Conservation (phyloP, 37 sponge, comb jelly and placozoan species). For the Diacarnus erythraeanus region DNA sequence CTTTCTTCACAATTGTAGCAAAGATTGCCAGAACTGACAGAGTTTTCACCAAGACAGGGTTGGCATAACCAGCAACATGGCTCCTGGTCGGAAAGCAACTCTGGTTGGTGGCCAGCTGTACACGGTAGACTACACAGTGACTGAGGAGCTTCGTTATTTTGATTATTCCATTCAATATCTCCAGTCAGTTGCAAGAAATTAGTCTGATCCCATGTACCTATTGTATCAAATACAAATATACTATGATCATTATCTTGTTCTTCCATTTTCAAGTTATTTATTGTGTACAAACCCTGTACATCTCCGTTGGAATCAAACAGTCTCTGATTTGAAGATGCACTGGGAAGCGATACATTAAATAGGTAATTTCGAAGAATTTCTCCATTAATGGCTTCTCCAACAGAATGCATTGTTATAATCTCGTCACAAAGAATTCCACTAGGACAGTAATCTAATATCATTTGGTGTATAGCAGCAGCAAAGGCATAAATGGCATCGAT, state of each 20-base stretch:
- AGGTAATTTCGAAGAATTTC: conserved; percentile 30
- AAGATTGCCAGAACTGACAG: conserved; percentile 13
- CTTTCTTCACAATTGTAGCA: conserved; percentile 52
- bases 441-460: conserved; percentile 30
- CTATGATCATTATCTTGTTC: not conserved
- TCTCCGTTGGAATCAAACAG: conserved; percentile 59
- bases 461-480: conserved; percentile 59
- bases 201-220: not conserved
- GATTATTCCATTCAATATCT: conserved; percentile 8
- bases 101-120: conserved; percentile 27
- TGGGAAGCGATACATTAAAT: conserved; percentile 5
- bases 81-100: not conserved
- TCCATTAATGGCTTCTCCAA: conserved; percentile 15
- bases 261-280: conserved; percentile 45
- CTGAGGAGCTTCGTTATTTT: not conserved
- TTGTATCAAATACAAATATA: not conserved
- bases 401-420: not conserved
- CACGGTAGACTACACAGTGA: conserved; percentile 51
- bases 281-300: conserved; percentile 15
- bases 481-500: conserved; percentile 85
- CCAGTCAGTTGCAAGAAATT: not conserved
- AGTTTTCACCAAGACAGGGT: conserved; percentile 27
- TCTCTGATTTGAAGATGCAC: not conserved
- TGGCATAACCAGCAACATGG: conserved; percentile 65
- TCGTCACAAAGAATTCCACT: conserved; percentile 23